phyloP scores from a whole-genome alignment of 92 coral and sea anemone genomes.

The Epizoanthus rinbou region DNA sequence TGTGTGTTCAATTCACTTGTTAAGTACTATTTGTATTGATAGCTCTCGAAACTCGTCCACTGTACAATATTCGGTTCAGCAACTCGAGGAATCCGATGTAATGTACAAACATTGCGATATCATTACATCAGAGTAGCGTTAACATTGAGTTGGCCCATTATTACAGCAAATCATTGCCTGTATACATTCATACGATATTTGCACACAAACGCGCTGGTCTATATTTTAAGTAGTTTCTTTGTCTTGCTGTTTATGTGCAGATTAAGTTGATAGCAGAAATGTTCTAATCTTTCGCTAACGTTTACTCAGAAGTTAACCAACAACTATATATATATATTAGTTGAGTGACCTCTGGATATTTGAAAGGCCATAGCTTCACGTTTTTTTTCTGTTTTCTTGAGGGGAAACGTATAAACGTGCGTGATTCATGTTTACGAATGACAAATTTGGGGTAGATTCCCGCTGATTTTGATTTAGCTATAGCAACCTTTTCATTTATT shows the following conservation, averaged over 20 bases:
- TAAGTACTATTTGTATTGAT: background rate
- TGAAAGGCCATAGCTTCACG: background rate
- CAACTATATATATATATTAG: background rate
- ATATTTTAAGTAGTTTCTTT: background rate
- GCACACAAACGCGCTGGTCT: background rate
- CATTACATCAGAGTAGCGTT: background rate
- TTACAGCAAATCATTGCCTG: background rate
- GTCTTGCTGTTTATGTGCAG: background rate
- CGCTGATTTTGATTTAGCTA: slow-evolving; percentile 11
- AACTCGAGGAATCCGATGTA: background rate
- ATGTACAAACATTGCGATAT: background rate
- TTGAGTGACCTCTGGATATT: background rate
- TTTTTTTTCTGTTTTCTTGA: background rate
- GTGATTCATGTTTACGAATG: background rate
- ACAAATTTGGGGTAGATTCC: slow-evolving; percentile 11
- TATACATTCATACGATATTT: background rate
- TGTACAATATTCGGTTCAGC: background rate
- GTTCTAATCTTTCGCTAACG: background rate
- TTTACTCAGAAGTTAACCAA: background rate
- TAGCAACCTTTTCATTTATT: background rate
- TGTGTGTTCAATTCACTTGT: background rate
- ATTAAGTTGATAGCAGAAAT: background rate
- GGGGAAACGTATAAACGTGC: background rate
- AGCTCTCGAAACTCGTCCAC: background rate
- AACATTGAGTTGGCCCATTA: background rate